Evolutionary conservation across 2,888 invertebrate genomes (phyloP), one percentile per base, ranked within the genome.

Genomic region (Sminthurinus aureus): DNA sequence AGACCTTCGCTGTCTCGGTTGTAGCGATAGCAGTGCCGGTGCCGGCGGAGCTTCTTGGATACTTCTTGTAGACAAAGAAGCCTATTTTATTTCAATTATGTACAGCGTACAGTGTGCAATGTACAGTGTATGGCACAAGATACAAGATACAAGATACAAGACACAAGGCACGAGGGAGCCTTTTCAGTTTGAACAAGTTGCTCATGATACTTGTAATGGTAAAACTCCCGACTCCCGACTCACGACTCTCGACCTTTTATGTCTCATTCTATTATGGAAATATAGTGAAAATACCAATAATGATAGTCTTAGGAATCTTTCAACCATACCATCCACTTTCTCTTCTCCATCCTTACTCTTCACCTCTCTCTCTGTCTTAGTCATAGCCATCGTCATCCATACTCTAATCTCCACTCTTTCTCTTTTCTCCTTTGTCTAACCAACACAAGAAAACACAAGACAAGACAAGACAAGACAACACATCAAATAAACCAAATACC

Each of bases 191-290:
- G 58, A 58, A 9, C 15, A 58, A 58, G 58, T 58, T 58, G 15
- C 58, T 58, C 58, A 58, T 71, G 71, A 71, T 69, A 2, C 22
- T 22, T 69, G n/a, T 69, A 69, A 69, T 69, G 69, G 69, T 20
- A 69, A 15, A 69, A n/a, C n/a, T 22, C 69, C 20, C 69, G 22
- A n/a, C n/a, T 22, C 69, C 20, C 69, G 22, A n/a, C n/a, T 22
- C 69, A 1, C 69, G 22, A n/a, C n/a, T 22, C 69, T 9, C 69
- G 22, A 22, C 26, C 71, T 24, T 71, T 71, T 71, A 71, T 24
- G 71, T 71, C 71, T 71, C 26, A 71, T 71, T 71, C 71, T 71
- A 71, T 71, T 71, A 71, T 71, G 26, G 71, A 71, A 71, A 71
- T 24, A 26, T 71, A 71, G 71, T 71, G 71, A 71, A 71, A 71